phyloP scores from a whole-genome alignment of 2,797 vertebrate species.

The Pseudochaenichthys georgianus region DNA sequence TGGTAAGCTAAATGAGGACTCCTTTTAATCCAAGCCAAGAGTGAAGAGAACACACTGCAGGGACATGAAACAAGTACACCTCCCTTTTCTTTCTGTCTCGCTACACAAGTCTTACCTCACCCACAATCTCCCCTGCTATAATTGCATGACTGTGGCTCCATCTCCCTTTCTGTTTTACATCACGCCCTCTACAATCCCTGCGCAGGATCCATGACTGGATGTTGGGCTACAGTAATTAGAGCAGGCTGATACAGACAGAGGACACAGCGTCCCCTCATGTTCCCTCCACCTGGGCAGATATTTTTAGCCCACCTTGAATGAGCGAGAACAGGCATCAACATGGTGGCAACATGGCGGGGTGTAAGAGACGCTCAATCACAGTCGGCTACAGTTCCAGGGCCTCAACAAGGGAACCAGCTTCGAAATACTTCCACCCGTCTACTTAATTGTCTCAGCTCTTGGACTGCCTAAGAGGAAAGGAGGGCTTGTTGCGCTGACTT shows the following conservation, averaged over 20 bases:
- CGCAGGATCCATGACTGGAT: slow-evolving; percentile 70
- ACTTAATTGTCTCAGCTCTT: slow-evolving; percentile 30
- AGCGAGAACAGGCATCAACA: slow-evolving; percentile 69
- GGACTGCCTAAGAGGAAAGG: not conserved
- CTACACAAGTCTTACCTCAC: slow-evolving; percentile 68
- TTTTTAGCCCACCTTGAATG: slow-evolving; percentile 83
- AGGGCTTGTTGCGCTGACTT: slow-evolving; percentile 16
- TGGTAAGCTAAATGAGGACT: slow-evolving; percentile 73
- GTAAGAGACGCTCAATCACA: slow-evolving; percentile 53
- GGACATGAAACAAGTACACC: slow-evolving; percentile 66
- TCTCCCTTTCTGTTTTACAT: slow-evolving; percentile 71
- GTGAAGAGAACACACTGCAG: slow-evolving; percentile 64
- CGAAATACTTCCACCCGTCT: not conserved
- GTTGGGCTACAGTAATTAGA: slow-evolving; percentile 80
- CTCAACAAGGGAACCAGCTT: slow-evolving; percentile 7
- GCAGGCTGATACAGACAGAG: slow-evolving; percentile 77
- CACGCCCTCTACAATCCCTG: slow-evolving; percentile 50
- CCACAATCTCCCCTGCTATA: slow-evolving; percentile 49
- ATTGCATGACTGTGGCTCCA: slow-evolving; percentile 69
- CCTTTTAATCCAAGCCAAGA: slow-evolving; percentile 77
- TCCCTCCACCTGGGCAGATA: slow-evolving; percentile 81
- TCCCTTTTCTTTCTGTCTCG: slow-evolving; percentile 18
- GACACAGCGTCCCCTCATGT: slow-evolving; percentile 78
- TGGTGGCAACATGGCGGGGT: slow-evolving; percentile 58
- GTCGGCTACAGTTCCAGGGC: slow-evolving; percentile 15